Evolutionary conservation across 1,140 invertebrate genomes (phyloP).

Genomic region (Drosophila nikananu): DNA sequence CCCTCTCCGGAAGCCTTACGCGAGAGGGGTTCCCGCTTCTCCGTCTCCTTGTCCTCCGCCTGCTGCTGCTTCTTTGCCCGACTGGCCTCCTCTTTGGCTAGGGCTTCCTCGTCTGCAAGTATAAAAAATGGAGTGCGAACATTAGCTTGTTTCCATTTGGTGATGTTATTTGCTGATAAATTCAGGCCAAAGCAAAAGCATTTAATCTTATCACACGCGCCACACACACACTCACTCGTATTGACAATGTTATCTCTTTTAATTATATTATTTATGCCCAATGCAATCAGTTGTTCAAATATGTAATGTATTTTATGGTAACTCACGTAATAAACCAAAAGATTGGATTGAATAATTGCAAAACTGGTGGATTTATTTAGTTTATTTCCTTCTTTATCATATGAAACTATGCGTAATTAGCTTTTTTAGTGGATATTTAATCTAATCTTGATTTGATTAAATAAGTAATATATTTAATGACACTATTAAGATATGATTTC

Average conservation of each 20-base stretch:
- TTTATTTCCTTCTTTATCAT: not conserved
- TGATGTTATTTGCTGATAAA: slow-evolving; percentile 34
- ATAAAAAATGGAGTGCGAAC: slow-evolving; percentile 9
- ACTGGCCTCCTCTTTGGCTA: slow-evolving; percentile 27
- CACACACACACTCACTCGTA: slow-evolving; percentile 3
- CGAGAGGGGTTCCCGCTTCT: slow-evolving; percentile 16
- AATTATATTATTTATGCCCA: slow-evolving; percentile 39
- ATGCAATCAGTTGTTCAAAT: slow-evolving; percentile 20
- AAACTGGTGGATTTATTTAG: not conserved
- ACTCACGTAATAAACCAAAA: slow-evolving; percentile 8
- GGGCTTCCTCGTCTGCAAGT: slow-evolving; percentile 72
- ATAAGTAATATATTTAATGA: not conserved
- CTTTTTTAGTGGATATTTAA: not conserved
- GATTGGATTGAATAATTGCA: slow-evolving; percentile 18
- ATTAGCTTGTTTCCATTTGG: slow-evolving; percentile 21
- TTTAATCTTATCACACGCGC: slow-evolving; percentile 37
- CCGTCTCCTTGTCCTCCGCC: slow-evolving; percentile 13
- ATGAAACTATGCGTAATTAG: not conserved
- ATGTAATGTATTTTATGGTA: slow-evolving; percentile 33
- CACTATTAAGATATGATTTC: not conserved
- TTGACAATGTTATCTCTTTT: slow-evolving; percentile 17
- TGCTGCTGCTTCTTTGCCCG: slow-evolving; percentile 8
- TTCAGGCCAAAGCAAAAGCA: slow-evolving; percentile 18
- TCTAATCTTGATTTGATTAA: not conserved
- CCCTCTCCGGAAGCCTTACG: slow-evolving; percentile 40